Evolutionary conservation across 1,140 invertebrate genomes (phyloP), one percentile per base, ranked within the genome.

Genomic region (Drosophila orosa): DNA sequence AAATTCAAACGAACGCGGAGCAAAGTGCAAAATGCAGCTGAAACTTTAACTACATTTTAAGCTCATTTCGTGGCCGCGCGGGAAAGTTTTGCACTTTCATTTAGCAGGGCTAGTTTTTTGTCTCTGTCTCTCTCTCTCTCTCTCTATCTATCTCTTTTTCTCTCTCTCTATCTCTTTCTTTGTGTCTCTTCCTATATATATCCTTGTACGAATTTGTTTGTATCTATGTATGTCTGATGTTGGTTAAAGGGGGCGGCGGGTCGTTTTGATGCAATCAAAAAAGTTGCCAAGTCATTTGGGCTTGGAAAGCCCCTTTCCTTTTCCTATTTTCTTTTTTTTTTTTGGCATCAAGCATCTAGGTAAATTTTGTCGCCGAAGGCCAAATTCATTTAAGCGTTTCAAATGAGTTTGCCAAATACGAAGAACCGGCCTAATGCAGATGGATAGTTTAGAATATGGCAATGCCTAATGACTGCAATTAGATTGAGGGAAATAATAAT

Each of bases 11-110:
- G 52, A 47, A 77, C 44, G 37, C 12, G 24, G 39, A 33, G 45
- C 47, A 60, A 74, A 74, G 63, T 69, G 79, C 75, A 72, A 61
- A 61, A 66, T 62, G 77, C 58, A 54, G 40, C 74, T 31, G 45
- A 42, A 78, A 71, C 73, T 73, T 50, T 55, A 76, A 78, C 84
- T 74, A 80, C 69, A 87, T 83, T 87, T 89, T 89, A 87, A 83
- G 80, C 83, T 83, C 62, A 86, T 86, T 86, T 83, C 45, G 84
- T 71, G 72, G 56, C 40, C 56, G 65, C 68, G 68, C 61, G 24
- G 54, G 67, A 76, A 83, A 78, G 50, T 87, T 86, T 83, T 80
- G 66, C 79, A 74, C 72, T 83, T 87, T 89, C 79, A 89, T 87
- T 89, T 76, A 44, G 63, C 83, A 79, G 60, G 13, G 19, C 12